Evolutionary conservation across 2,888 invertebrate species (phyloP).

Genomic region (Drosophila mimetica): DNA sequence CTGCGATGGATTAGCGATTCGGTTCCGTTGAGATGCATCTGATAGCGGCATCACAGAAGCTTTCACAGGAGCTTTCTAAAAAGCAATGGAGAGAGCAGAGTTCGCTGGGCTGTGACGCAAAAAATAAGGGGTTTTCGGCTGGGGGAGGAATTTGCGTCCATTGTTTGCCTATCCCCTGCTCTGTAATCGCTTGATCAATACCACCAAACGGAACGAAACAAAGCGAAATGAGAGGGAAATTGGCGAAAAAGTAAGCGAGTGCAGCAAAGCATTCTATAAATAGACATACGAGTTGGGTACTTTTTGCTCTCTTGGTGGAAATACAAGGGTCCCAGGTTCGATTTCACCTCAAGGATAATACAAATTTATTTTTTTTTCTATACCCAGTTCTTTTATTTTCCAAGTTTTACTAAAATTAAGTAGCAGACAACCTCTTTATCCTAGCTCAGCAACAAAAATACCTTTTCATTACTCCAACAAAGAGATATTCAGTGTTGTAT

Average conservation of each 20-base stretch:
- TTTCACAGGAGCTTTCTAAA: constrained; percentile 50
- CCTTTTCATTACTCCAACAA: constrained; percentile 1
- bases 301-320: background rate
- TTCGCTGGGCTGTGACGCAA: constrained; percentile 31
- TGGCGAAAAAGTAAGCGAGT: constrained; percentile 17
- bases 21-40: constrained; percentile 43
- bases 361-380: background rate
- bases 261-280: constrained; percentile 26
- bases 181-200: constrained; percentile 41
- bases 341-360: constrained; percentile 5
- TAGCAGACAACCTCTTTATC: background rate
- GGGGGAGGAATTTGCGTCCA: constrained; percentile 37
- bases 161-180: constrained; percentile 51
- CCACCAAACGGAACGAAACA: constrained; percentile 25
- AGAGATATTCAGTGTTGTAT: background rate
- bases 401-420: background rate
- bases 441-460: background rate
- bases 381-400: background rate
- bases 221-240: constrained; percentile 19
- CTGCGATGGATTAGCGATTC: constrained; percentile 23
- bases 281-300: background rate
- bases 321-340: constrained; percentile 5
- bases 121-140: constrained; percentile 28
- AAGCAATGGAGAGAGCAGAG: constrained; percentile 8
- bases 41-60: constrained; percentile 47